phyloP scores from a whole-genome alignment of 2,113 vertebrate genomes.

The Clupea harengus region DNA sequence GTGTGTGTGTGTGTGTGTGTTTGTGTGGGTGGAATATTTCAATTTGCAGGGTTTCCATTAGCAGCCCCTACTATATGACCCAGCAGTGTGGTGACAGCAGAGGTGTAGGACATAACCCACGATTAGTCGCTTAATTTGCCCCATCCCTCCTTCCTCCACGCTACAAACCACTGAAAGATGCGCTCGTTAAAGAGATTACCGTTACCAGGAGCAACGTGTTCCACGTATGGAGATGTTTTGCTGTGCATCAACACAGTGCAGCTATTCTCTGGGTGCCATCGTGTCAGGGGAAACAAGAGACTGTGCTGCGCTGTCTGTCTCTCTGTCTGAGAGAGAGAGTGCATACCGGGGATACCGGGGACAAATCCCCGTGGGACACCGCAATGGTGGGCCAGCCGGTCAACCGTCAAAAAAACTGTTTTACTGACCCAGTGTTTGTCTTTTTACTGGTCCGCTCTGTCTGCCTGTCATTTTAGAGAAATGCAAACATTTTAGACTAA shows the following conservation, averaged over 20 bases:
- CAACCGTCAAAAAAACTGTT: too few relatives aligned
- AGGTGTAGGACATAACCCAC: conserved; percentile 3
- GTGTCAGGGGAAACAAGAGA: not conserved
- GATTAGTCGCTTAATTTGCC: not conserved
- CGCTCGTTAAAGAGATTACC: not conserved
- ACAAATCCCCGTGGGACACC: too few relatives aligned
- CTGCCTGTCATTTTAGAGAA: too few relatives aligned
- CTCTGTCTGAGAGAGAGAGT: not conserved
- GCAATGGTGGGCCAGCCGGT: too few relatives aligned
- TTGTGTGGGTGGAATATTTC: conserved; percentile 16
- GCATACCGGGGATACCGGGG: too few relatives aligned
- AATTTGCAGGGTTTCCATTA: conserved; percentile 32
- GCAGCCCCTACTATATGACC: not conserved
- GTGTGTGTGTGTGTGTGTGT: not conserved
- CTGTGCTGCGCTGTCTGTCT: not conserved
- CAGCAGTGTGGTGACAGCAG: not conserved
- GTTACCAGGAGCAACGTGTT: not conserved
- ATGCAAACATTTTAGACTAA: too few relatives aligned
- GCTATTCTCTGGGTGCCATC: not conserved
- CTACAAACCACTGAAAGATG: not conserved
- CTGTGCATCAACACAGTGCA: not conserved
- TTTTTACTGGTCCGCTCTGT: too few relatives aligned
- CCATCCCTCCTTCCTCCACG: not conserved
- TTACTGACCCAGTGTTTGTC: too few relatives aligned
- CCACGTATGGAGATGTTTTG: not conserved